A percentile compares a stretch with the other conserved stretches of the same genome.
Conservation (phyloP, 2,888 invertebrate genomes). For the Phengaris arion region DNA sequence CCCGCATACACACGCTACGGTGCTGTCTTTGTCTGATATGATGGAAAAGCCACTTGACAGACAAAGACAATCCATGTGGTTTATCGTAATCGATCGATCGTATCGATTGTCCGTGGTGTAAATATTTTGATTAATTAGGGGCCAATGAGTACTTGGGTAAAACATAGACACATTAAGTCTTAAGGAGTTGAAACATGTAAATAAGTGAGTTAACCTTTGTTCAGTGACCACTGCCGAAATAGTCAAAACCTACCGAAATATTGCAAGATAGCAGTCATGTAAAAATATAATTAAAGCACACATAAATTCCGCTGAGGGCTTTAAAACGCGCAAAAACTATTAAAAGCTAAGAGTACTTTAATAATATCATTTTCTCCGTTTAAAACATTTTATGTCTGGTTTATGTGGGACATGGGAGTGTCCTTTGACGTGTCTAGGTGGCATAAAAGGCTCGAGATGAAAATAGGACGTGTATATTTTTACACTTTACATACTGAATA, state of each 20-base stretch:
- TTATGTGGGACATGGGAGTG: background rate
- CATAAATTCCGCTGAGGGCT: background rate
- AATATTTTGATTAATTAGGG: too few relatives aligned
- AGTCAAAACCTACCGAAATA: background rate
- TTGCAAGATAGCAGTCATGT: background rate
- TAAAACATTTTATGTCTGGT: slow-evolving; percentile 2
- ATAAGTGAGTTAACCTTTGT: too few relatives aligned
- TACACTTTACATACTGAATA: background rate
- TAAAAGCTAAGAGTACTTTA: background rate
- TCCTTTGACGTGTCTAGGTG: slow-evolving; percentile 11
- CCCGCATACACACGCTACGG: too few relatives aligned
- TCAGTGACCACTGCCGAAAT: background rate
- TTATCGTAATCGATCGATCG: too few relatives aligned
- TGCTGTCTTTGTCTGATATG: too few relatives aligned
- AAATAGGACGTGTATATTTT: slow-evolving; percentile 8
- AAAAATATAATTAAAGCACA: background rate
- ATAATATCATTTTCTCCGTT: background rate
- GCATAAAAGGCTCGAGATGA: background rate
- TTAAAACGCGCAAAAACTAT: background rate
- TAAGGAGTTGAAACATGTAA: too few relatives aligned
- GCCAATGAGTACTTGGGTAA: too few relatives aligned
- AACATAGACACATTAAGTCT: too few relatives aligned
- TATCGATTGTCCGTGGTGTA: too few relatives aligned
- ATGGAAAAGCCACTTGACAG: too few relatives aligned
- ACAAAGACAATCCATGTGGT: too few relatives aligned